Evolutionary conservation across 2,888 invertebrate species (phyloP), one percentile per base, ranked within the genome.

Genomic region (Anthrax anthrax): DNA sequence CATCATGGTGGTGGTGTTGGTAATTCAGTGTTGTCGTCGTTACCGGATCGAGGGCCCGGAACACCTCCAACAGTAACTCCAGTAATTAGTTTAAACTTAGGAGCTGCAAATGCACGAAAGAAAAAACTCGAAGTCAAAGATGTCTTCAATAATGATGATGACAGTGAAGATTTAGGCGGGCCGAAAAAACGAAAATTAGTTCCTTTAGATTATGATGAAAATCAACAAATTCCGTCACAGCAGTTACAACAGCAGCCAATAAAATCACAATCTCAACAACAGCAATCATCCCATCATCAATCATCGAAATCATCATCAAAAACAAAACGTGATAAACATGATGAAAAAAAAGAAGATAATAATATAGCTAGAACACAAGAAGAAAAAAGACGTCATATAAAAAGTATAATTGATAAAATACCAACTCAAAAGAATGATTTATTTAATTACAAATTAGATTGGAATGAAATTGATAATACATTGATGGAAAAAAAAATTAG

Each of bases 351-450:
- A 57, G 63, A 62, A 62, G 72, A 76, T 62, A 74, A 82, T 61
- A 78, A 81, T 62, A 73, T 72, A 48, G 69, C 75, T 32, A 80
- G 79, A 63, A 76, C 80, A 46, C 84, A 85, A 50, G 96, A 98
- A 67, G 98, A 99, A 69, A 97, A 97, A 69, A 76, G 94, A 47
- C 88, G 89, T 60, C 85, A 92, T 69, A 94, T 97, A 58, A 97
- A 97, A 73, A 86, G 86, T 53, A 79, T 99, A 56, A 98, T 99
- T 61, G 96, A 96, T 69, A 88, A 89, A 72, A 99, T 99, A 63
- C 98, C 98, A 50, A 97, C 96, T 10, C 91, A 88, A 64, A 97
- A 97, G 72, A 89, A 86, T 52, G 91, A 92, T 59, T 76, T 99
- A 54, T 99, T 99, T 72, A 88, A 84, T 54, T 96, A 89, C 70